Evolutionary conservation across 2,797 vertebrate genomes (phyloP).

Genomic region (Cyclopterus lumpus): DNA sequence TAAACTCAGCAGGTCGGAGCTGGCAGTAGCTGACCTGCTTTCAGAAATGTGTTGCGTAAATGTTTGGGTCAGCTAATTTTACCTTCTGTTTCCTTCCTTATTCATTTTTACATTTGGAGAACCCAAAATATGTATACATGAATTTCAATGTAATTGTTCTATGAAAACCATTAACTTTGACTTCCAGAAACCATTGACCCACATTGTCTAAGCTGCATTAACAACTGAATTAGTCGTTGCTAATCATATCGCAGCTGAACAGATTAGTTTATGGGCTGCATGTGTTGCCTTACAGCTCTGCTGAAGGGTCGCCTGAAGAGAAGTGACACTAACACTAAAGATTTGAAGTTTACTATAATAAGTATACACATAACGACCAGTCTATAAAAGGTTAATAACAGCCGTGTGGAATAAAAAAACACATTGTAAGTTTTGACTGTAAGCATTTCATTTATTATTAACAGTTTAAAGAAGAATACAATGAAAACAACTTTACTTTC

Average conservation of each 20-base stretch:
- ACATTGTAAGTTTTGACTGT: neutral
- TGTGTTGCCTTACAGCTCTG: constrained; percentile 11
- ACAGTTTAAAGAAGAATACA: constrained; percentile 50
- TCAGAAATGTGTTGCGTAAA: neutral
- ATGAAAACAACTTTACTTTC: constrained; percentile 57
- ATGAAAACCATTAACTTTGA: neutral
- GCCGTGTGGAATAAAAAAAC: neutral
- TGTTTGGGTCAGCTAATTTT: neutral
- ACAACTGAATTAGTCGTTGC: constrained; percentile 31
- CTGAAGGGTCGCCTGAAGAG: neutral
- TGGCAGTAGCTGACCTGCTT: neutral
- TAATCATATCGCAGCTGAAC: constrained; percentile 66
- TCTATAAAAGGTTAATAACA: neutral
- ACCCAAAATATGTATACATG: neutral
- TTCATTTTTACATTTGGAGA: neutral
- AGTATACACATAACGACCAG: neutral
- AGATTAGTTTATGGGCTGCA: constrained; percentile 49
- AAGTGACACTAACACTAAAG: neutral
- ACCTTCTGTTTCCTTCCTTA: neutral
- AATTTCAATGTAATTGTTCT: neutral
- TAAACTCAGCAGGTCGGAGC: neutral
- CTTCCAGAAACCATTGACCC: constrained; percentile 41
- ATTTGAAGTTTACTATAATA: neutral
- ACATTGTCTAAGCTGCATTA: constrained; percentile 59
- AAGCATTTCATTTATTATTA: constrained; percentile 63